A percentile compares a stretch with the other conserved stretches of the same genome.
Evolutionary conservation across 2,113 vertebrate genomes (phyloP).

Genomic region (Salvelinus alpinus): DNA sequence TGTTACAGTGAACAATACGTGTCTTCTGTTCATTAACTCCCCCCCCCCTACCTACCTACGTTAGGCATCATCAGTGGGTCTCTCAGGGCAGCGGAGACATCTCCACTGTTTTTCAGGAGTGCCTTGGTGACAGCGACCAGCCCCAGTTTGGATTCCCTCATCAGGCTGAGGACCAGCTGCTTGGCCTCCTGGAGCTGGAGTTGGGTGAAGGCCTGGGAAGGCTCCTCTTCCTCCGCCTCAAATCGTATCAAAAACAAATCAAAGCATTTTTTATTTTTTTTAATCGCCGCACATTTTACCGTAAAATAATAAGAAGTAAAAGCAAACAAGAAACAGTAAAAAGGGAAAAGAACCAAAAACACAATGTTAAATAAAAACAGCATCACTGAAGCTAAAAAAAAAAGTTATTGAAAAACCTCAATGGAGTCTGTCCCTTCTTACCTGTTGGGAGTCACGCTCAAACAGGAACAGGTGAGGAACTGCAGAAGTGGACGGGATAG

Average conservation of each 20-base stretch:
- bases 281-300: too few relatives aligned
- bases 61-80: constrained; percentile 49
- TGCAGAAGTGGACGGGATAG: constrained; percentile 27
- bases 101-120: constrained; percentile 86
- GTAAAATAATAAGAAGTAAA: too few relatives aligned
- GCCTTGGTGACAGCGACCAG: constrained; percentile 83
- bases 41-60: too few relatives aligned
- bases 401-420: too few relatives aligned
- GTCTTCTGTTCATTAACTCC: too few relatives aligned
- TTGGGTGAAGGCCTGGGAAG: constrained; percentile 51
- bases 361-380: too few relatives aligned
- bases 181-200: constrained; percentile 58
- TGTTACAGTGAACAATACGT: too few relatives aligned
- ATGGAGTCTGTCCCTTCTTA: neutral
- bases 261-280: too few relatives aligned
- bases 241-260: too few relatives aligned
- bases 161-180: constrained; percentile 72
- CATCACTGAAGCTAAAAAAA: too few relatives aligned
- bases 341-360: too few relatives aligned
- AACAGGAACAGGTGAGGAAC: constrained; percentile 68
- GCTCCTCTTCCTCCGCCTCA: constrained; percentile 33
- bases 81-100: constrained; percentile 71
- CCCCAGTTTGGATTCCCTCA: constrained; percentile 77
- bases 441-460: constrained; percentile 58
- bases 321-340: too few relatives aligned